Base-by-base conservation (phyloP, 2,113 vertebrate species). In the Tauraco erythrolophus region DNA sequence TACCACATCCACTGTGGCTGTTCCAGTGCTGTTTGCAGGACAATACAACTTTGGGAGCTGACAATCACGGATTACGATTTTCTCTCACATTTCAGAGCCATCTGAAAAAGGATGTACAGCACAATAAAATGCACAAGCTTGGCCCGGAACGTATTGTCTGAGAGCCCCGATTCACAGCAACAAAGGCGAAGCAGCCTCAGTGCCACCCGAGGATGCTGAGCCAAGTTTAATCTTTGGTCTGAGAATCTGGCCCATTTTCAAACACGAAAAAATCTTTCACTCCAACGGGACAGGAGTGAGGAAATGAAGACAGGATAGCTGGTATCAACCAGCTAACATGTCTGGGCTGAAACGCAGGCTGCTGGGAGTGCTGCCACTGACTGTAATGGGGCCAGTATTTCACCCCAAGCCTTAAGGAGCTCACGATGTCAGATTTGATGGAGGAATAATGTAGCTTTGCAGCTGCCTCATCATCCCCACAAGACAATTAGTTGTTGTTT, bases 401-500 rank as follows among this genome's bases (percentile, higher is more conserved):
- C 90, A 96, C 90, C 96, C 94, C 88, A 86, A 68, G 69, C 51
- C 76, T 94, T 88, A 88, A 90, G 83, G 94, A 96, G 94, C 78
- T 86, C 92, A 81, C 64, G 72, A 28, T 88, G 94, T 92, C 80
- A 93, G 71, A 83, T 79, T 18, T 65, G 87, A 89, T 66, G 61
- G 51, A 92, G 62, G 50, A 93, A 60, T 65, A 65, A 77, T 78
- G 58, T 45, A 70, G 91, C 93, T 88, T 94, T 91, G 96, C 95
- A 97, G 95, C 96, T 97, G 95, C 90, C 96, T 93, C 96, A 92
- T 95, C 96, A 71, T 33, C 90, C 64, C 85, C 93, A 92, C 61
- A 94, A 97, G 92, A 97, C 97, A 97, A 91, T 95, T 96, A 95
- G 87, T 82, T 88, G 96, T 95, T 98, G 97, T 94, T 98, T 92